These are phyloP conservation scores for Octopus bimaculoides DNA, from an alignment of 1,140 invertebrate species.

Conservation along the genomic window DNA sequence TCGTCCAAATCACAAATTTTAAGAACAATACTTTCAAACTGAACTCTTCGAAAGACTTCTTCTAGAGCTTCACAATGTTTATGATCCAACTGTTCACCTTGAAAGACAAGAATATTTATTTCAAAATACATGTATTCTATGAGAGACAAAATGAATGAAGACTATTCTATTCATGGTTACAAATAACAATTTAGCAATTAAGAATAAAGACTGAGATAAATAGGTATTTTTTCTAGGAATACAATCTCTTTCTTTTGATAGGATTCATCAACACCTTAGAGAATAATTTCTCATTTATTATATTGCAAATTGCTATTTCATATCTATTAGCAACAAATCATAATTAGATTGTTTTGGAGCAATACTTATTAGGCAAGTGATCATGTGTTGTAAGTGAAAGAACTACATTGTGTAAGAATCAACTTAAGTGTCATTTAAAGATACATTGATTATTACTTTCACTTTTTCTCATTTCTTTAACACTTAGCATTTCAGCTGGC, in stretches of 20 bases:
- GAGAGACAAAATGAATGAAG: neutral
- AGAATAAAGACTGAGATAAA: neutral
- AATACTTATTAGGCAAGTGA: too few relatives aligned
- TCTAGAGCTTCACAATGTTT: slow-evolving; percentile 72
- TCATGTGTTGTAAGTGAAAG: too few relatives aligned
- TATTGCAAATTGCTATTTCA: too few relatives aligned
- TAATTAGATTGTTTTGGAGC: too few relatives aligned
- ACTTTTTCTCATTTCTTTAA: too few relatives aligned
- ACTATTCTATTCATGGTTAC: neutral
- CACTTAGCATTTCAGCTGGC: too few relatives aligned
- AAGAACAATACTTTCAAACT: slow-evolving; percentile 70
- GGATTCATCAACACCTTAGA: neutral
- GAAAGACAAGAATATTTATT: slow-evolving; percentile 15
- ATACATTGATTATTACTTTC: too few relatives aligned
- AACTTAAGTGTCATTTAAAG: too few relatives aligned
- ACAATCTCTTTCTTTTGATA: neutral
- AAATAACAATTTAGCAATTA: neutral
- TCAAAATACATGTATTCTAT: neutral
- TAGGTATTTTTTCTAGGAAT: neutral
- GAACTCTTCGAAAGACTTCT: slow-evolving; percentile 73
- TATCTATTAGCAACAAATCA: too few relatives aligned
- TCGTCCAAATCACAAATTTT: slow-evolving; percentile 70
- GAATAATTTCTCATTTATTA: neutral
- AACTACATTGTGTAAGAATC: too few relatives aligned
- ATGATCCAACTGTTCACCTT: slow-evolving; percentile 61